Percentiles rank a stretch among this genome's conserved stretches.
phyloP scores from a whole-genome alignment of 2,888 invertebrate species.

The Zygaena filipendulae region DNA sequence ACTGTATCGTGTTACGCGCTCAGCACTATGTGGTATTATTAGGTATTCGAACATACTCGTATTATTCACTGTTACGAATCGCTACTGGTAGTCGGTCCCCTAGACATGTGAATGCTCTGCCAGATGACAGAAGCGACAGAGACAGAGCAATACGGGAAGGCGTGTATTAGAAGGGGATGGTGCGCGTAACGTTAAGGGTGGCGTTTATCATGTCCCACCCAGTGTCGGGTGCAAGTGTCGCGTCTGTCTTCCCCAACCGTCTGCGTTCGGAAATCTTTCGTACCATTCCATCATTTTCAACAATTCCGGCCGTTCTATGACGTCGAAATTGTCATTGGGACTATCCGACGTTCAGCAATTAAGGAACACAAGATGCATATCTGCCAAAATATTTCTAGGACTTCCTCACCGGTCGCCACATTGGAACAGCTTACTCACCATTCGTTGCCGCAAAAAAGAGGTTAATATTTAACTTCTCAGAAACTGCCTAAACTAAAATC shows the following conservation, averaged over 20 bases:
- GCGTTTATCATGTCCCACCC: conserved; percentile 57
- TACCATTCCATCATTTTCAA: background rate
- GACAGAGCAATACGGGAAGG: conserved; percentile 21
- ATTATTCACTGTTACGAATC: conserved; percentile 64
- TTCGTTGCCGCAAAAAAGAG: conserved; percentile 30
- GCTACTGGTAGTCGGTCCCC: conserved; percentile 56
- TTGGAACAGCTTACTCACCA: conserved; percentile 33
- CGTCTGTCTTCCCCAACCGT: conserved; percentile 52
- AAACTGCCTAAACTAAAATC: conserved; percentile 51
- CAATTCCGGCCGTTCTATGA: no score
- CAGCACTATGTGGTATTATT: conserved; percentile 50
- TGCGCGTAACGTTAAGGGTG: conserved; percentile 41
- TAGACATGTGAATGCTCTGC: conserved; percentile 45
- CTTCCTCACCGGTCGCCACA: conserved; percentile 11
- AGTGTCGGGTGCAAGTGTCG: conserved; percentile 58
- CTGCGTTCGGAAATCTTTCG: conserved; percentile 49
- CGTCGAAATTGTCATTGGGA: no score
- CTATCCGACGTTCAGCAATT: no score
- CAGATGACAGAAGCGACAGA: conserved; percentile 46
- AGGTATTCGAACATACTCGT: conserved; percentile 37
- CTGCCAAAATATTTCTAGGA: conserved; percentile 10
- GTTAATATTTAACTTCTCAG: conserved; percentile 48
- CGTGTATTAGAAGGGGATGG: conserved; percentile 32
- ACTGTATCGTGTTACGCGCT: no score
- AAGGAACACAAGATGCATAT: no score